A percentile compares a stretch with the other conserved stretches of the same genome.
Conservation (phyloP, 2,797 vertebrate species). For the Muscicapa striata region DNA sequence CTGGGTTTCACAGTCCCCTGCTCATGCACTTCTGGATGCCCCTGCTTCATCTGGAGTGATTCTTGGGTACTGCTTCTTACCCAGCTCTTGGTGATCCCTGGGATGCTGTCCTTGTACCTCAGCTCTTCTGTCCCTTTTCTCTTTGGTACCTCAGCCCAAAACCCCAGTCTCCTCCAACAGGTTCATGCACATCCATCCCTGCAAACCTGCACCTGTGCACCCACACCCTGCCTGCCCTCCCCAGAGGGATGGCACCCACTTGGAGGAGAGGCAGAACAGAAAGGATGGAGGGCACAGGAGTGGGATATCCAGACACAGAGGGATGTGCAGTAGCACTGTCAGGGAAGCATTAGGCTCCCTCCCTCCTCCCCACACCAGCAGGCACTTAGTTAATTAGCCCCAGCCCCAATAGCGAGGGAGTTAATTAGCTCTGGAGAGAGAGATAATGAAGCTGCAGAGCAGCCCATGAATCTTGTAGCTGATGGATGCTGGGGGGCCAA, state of each 20-base stretch:
- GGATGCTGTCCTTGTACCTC: not conserved
- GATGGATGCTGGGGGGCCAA: not conserved
- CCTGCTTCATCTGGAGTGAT: fast-evolving
- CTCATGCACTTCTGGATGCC: not conserved
- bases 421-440: constrained; percentile 75
- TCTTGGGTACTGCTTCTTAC: not conserved
- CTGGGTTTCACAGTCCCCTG: fast-evolving
- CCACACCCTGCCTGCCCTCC: not conserved
- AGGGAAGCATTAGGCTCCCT: not conserved
- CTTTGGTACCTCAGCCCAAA: not conserved
- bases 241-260: not conserved
- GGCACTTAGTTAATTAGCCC: constrained; percentile 51
- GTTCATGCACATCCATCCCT: fast-evolving
- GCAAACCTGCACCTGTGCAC: not conserved
- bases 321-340: not conserved
- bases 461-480: constrained; percentile 48
- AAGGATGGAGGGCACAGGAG: not conserved
- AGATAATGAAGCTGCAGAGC: constrained; percentile 68
- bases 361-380: not conserved
- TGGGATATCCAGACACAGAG: fast-evolving
- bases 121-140: not conserved
- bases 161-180: not conserved
- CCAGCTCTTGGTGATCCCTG: fast-evolving
- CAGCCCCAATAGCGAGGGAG: constrained; percentile 41
- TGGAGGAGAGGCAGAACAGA: fast-evolving